Evolutionary conservation across 1,140 invertebrate genomes (phyloP).

Genomic region (Drosophila saltans): DNA sequence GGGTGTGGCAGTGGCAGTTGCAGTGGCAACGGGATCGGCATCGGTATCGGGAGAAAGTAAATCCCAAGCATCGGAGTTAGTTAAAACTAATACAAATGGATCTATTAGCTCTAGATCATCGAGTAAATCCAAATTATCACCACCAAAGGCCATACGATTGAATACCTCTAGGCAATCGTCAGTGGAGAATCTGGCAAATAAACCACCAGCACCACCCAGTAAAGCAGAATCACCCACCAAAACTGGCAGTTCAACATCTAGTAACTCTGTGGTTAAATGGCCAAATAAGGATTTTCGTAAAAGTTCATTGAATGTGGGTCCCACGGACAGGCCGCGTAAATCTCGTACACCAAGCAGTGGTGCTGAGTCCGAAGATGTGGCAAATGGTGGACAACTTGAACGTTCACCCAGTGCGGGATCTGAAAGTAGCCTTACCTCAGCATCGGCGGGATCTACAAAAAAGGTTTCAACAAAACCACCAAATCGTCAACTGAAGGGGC

Average conservation of each 20-base stretch:
- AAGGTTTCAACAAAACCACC: slow-evolving; percentile 11
- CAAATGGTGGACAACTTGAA: slow-evolving; percentile 46
- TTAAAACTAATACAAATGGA: slow-evolving; percentile 19
- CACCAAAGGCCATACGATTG: slow-evolving; percentile 65
- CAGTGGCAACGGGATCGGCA: not conserved
- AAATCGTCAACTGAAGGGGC: slow-evolving; percentile 43
- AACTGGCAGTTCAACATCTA: slow-evolving; percentile 43
- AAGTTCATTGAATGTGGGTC: slow-evolving; percentile 89
- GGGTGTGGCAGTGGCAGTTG: not conserved
- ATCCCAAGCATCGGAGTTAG: not conserved
- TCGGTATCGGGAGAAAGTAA: not conserved
- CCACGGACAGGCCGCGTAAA: slow-evolving; percentile 83
- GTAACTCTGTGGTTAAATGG: slow-evolving; percentile 82
- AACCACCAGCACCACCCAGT: slow-evolving; percentile 85
- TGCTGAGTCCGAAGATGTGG: slow-evolving; percentile 67
- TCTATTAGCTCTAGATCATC: slow-evolving; percentile 22
- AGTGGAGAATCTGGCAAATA: slow-evolving; percentile 69
- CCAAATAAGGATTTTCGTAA: slow-evolving; percentile 91
- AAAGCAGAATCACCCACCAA: slow-evolving; percentile 82
- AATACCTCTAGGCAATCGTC: slow-evolving; percentile 71
- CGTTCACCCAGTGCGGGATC: slow-evolving; percentile 82
- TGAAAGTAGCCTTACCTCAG: slow-evolving; percentile 57
- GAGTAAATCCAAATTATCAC: slow-evolving; percentile 74
- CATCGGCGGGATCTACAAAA: not conserved
- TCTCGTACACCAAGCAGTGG: slow-evolving; percentile 76